These are phyloP conservation scores for Mustelus asterias DNA, from an alignment of 2,113 vertebrate species.

Conservation along the genomic window DNA sequence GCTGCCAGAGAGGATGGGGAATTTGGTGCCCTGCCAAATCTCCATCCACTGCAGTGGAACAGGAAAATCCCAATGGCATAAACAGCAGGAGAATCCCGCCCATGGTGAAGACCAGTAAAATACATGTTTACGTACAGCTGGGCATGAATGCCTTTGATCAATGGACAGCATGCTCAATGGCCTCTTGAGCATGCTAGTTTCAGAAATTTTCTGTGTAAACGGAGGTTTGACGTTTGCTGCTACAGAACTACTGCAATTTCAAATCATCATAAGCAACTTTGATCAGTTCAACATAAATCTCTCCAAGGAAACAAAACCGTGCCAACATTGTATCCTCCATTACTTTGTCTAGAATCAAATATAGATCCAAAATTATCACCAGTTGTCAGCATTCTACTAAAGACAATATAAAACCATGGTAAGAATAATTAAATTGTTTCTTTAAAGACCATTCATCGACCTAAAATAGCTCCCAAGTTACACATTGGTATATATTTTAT, in stretches of 20 bases:
- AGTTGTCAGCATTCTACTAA: neutral
- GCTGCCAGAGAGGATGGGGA: too few species aligned
- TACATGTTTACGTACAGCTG: neutral
- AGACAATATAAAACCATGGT: neutral
- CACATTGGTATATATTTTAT: neutral
- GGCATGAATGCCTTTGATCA: neutral
- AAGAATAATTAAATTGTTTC: neutral
- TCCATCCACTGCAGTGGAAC: too few species aligned
- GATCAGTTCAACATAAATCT: neutral
- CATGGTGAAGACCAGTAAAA: neutral
- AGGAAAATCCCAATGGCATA: too few species aligned
- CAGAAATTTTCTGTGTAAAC: neutral
- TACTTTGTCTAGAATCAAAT: neutral
- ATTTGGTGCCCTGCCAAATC: too few species aligned
- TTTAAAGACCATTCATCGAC: neutral
- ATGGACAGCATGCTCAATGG: too few species aligned
- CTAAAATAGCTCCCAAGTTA: neutral
- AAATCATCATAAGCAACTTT: neutral
- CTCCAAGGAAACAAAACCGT: neutral
- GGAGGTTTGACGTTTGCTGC: neutral
- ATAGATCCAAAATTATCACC: neutral
- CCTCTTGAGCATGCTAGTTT: neutral
- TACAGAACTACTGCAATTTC: neutral
- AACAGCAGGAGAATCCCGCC: too few species aligned
- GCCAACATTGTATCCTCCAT: neutral